Evolutionary conservation across 2,113 vertebrate genomes (phyloP), one percentile per base, ranked within the genome.

Genomic region (Ptilonorhynchus violaceus): DNA sequence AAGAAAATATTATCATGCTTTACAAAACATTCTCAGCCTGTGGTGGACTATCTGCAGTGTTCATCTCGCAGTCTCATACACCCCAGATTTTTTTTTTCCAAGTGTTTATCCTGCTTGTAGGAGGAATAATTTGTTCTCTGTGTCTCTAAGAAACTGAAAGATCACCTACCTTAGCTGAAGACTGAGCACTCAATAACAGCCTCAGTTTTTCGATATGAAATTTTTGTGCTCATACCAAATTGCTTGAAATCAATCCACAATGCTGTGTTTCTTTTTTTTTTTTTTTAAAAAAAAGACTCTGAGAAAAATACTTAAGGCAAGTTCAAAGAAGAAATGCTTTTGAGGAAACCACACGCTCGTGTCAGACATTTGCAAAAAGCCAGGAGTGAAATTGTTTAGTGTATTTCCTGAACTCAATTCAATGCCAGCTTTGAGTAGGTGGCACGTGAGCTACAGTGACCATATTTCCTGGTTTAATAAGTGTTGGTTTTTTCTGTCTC

Each of bases 301-400:
- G 82, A 86, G 72, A 63, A 89, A 90, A 92, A 77, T 70, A 66
- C 30, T 75, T 78, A 78, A 58, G n/a, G 39, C 72, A 86, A 92
- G 55, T 88, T 93, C 72, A 96, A 95, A 97, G 95, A 79, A 84
- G 55, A 91, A 93, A 95, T 86, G 60, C 89, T 96, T 91, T 90
- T 97, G 91, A 96, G 95, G 92, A 96, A 95, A 93, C 94, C 84
- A 66, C 87, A 94, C 70, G 59, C 82, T 94, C 70, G 78, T 95
- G 85, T 63, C 85, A 95, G 88, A 62, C 67, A 47, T 83, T 90
- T 80, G 35, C 70, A 67, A 85, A 88, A 92, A 83, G 75, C 75
- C 70, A 90, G 70, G 59, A 95, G 75, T 18, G 1, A 69, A 93
- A 95, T 33, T 83, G 63, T 85, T 92, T 13, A 25, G 83, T 70